Evolutionary conservation across 2,113 vertebrate genomes (phyloP), one percentile per base, ranked within the genome.

Genomic region (Percopsis transmontana): DNA sequence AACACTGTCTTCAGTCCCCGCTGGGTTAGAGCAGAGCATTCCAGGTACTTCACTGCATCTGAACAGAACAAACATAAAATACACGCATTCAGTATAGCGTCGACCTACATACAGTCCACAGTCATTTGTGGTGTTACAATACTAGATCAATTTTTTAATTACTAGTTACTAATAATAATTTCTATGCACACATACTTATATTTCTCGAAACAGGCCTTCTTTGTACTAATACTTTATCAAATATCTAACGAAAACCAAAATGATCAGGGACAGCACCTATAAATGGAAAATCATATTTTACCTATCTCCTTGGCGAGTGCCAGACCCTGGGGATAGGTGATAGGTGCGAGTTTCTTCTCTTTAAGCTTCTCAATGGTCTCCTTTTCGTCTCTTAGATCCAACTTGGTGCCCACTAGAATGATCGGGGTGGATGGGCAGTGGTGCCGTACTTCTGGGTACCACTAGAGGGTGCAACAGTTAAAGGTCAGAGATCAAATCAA

Each of bases 371-470:
- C 95, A 3, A 96, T 95, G 0, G 95, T 96, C 83, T 96, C 95
- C 86, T 96, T 96, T 52, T 96, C 95, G 66, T 96, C 95, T 87
- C 95, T 87, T 50, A 96, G 92, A 18, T 96, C 95, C 0, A 96
- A 93, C 51, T 96, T 96, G 70, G 95, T 96, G 21, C 95, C 95
- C 85, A 96, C 94, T 2, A 96, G 85, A 24, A 96, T 95, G 88
- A 96, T 96, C 79, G 95, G 95, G 8, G 95, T 96, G 75, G 95
- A 95, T 80, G 95, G 95, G 85, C 95, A 96, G 38, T 96, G 95
- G 88, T 96, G 95, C 74, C 94, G 83, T 62, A 96, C 95, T 74
- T 96, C 95, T 0, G 95, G 95, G 58, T 96, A 96, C 95, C 95
- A 96, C 95, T 96, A 24, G 53, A 39, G 45, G 59, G 15, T 7